Evolutionary conservation across 64 coral and sea anemone genomes (phyloP), one percentile per base, ranked within the genome.

Genomic region (Dendronephthya gigantea): DNA sequence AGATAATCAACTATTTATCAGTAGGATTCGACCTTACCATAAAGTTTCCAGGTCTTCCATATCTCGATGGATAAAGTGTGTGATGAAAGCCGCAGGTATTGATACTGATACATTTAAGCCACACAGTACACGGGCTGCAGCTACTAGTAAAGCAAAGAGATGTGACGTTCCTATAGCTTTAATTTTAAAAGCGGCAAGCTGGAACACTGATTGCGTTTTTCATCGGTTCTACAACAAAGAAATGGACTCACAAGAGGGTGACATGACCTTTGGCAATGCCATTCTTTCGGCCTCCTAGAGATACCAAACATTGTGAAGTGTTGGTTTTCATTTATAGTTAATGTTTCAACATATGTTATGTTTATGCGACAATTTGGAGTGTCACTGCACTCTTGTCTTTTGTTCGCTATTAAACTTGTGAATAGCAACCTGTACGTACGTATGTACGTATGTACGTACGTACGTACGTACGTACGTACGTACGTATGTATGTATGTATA

Each of bases 111-210:
- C 37, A 32, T 81, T 35, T 6, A 81, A 35, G 27, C 37, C 30
- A 84, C 83, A 84, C 83, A 84, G 83, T 50, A 56, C 12, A 49
- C 83, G 83, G 7, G 83, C 83, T 25, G 83, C 83, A 0, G 40
- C 83, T 15, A 50, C 83, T 17, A 84, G 83, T 48, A 84, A 84
- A 56, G 72, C 72, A 15, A 81, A 81, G 72, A 81, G 72, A 22
- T 81, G 72, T 81, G 72, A 81, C 27, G 50, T 84, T 49, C 41
- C 83, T n/a, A 38, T 84, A 35, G 2, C 9, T 49, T 7, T 47
- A 27, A 84, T 84, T 48, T 48, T 84, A 47, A 84, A 84, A 84
- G 35, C 83, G 50, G 83, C 83, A 40, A 50, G 83, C 27, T 84
- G 83, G 50, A 84, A 56, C 23, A 28, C 35, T 50, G 83, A 84